These are phyloP conservation scores for Epizoanthus fatuus DNA, from an alignment of 92 coral and sea anemone species.

Conservation along the genomic window DNA sequence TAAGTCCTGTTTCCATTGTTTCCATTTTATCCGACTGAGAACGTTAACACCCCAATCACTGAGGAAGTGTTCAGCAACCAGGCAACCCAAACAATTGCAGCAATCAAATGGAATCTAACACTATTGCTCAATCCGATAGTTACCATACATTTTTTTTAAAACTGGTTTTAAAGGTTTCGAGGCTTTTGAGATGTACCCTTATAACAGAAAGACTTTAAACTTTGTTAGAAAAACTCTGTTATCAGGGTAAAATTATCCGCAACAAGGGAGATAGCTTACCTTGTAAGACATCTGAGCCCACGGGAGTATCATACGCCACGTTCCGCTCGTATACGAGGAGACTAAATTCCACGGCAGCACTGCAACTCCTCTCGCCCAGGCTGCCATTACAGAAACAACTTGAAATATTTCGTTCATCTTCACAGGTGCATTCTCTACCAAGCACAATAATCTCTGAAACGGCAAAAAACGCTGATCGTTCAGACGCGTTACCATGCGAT, in stretches of 20 bases:
- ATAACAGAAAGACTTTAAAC: too few relatives aligned
- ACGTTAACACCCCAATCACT: too few relatives aligned
- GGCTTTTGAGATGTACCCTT: too few relatives aligned
- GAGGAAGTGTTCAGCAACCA: too few relatives aligned
- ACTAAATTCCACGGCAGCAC: slow-evolving; percentile 36
- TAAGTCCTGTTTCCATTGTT: too few relatives aligned
- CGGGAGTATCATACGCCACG: slow-evolving; percentile 43
- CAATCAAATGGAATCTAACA: too few relatives aligned
- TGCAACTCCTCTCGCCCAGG: slow-evolving; percentile 7
- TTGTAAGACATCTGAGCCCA: slow-evolving; percentile 58
- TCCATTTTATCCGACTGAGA: too few relatives aligned
- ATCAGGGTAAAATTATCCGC: not conserved
- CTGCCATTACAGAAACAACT: slow-evolving; percentile 56
- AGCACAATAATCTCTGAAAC: slow-evolving; percentile 49
- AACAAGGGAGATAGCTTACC: not conserved
- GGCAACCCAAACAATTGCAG: too few relatives aligned
- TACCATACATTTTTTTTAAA: too few relatives aligned
- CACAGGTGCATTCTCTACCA: slow-evolving; percentile 56
- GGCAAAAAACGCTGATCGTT: slow-evolving; percentile 60
- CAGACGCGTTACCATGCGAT: slow-evolving; percentile 45
- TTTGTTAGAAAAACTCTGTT: too few relatives aligned
- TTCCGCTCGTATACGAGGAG: slow-evolving; percentile 34
- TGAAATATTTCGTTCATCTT: slow-evolving; percentile 16
- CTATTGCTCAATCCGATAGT: too few relatives aligned
- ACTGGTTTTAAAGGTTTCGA: too few relatives aligned